Evolutionary conservation across 2,888 invertebrate species (phyloP), one percentile per base, ranked within the genome.

Genomic region (Pollenia labialis): DNA sequence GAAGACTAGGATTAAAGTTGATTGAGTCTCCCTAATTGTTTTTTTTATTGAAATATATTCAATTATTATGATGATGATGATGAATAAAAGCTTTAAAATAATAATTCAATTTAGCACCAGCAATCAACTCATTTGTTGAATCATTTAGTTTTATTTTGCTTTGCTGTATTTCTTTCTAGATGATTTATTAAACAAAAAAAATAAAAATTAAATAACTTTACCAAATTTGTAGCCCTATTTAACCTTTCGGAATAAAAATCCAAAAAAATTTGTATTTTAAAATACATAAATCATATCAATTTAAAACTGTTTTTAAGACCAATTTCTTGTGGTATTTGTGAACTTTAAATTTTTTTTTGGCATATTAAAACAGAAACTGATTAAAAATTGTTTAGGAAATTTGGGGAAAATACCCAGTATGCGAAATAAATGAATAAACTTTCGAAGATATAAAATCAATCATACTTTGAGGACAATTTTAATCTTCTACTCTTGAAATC

Each of bases 101-200:
- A 62, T 82, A 68, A 75, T 82, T 60, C 68, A 82, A 82, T 82
- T 82, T 75, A 75, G n/a, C 58, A 81, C 18, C 54, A 50, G 50
- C 74, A 44, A 40, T 44, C 56, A 64, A 48, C 32, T 62, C 32
- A 66, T 48, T 81, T 66, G 66, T 56, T 81, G 62, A 64, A 64
- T 72, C 80, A 72, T 72, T 9, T 42, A 60, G 23, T 52, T 12
- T 40, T 48, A 16, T 46, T 18, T 62, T 79, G 8, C 40, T 23
- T 58, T 12, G 74, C 68, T 50, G 23, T 12, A n/a, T 44, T 71
- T 46, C 32, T 46, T 46, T 54, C 14, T 40, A 75, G 56, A 81
- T 75, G 42, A 74, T 68, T 81, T 81, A 68, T 81, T 72, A 52
- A 12, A 32, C 32, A 32, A 32, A 32, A 32, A 32, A 32, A 32